These are phyloP conservation scores for Poecilia gillii DNA, from an alignment of 2,797 vertebrate species.

Conservation along the genomic window DNA sequence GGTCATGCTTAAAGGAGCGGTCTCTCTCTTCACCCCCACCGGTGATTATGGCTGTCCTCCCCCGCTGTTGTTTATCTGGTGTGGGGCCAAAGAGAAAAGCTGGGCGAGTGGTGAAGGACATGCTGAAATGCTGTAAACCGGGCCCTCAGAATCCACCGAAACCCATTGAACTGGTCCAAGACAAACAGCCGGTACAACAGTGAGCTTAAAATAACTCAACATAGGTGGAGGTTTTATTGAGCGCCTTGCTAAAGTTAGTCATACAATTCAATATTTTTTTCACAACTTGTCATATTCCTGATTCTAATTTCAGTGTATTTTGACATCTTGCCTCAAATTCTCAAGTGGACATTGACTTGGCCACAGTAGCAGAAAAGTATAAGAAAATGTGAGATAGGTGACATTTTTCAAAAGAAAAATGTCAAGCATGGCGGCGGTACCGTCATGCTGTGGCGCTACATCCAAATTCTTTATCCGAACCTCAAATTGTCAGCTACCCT, in stretches of 20 bases:
- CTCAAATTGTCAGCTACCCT: neutral
- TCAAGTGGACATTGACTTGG: neutral
- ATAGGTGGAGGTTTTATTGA: neutral
- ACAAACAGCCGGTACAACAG: neutral
- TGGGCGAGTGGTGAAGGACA: constrained; percentile 50
- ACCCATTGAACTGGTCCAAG: neutral
- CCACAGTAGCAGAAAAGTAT: neutral
- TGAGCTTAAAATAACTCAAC: constrained; percentile 4
- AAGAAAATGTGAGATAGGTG: neutral
- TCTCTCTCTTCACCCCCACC: constrained; percentile 33
- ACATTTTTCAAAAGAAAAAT: neutral
- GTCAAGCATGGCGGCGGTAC: neutral
- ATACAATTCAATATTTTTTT: neutral
- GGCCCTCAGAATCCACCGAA: constrained; percentile 21
- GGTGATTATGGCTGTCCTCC: constrained; percentile 61
- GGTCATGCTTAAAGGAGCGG: constrained; percentile 42
- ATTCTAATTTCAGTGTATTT: neutral
- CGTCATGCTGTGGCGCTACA: neutral
- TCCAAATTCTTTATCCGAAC: neutral
- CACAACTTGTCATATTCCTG: neutral
- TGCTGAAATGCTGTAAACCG: constrained; percentile 20
- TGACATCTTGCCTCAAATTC: neutral
- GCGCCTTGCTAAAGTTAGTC: neutral
- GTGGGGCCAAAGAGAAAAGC: constrained; percentile 50
- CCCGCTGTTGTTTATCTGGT: constrained; percentile 67